phyloP scores from a whole-genome alignment of 2,113 vertebrate genomes.

The Alces alces region DNA sequence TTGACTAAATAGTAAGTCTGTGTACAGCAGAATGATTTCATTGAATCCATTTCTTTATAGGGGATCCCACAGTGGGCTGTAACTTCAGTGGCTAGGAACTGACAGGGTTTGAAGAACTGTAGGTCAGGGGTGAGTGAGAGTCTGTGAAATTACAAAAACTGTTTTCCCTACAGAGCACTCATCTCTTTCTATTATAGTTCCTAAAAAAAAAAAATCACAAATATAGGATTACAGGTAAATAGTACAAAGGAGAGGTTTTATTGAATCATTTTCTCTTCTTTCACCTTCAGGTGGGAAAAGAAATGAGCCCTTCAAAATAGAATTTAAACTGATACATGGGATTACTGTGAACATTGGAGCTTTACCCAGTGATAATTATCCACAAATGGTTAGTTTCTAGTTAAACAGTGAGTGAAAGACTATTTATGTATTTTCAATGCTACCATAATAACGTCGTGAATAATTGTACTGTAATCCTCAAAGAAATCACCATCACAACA shows the following conservation, averaged over 20 bases:
- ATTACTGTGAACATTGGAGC: background rate
- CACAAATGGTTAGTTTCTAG: background rate
- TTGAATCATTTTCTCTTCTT: background rate
- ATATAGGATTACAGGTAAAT: background rate
- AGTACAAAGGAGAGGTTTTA: background rate
- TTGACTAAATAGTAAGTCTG: background rate
- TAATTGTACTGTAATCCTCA: background rate
- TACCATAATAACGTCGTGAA: background rate
- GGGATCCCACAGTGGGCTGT: background rate
- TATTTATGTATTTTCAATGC: slow-evolving; percentile 18
- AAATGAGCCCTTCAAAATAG: background rate
- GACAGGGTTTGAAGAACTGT: background rate
- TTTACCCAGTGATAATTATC: background rate
- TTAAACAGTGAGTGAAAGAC: background rate
- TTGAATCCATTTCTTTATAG: background rate
- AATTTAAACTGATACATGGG: background rate
- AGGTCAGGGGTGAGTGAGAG: background rate
- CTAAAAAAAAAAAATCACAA: background rate
- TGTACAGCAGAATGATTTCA: background rate
- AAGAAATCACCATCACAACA: background rate
- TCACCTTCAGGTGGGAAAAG: background rate
- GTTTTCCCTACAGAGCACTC: background rate
- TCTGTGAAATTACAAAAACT: background rate
- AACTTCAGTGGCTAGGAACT: background rate
- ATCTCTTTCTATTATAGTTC: background rate